Conservation (phyloP, 2,113 vertebrate genomes). For the Heloderma charlesbogerti region DNA sequence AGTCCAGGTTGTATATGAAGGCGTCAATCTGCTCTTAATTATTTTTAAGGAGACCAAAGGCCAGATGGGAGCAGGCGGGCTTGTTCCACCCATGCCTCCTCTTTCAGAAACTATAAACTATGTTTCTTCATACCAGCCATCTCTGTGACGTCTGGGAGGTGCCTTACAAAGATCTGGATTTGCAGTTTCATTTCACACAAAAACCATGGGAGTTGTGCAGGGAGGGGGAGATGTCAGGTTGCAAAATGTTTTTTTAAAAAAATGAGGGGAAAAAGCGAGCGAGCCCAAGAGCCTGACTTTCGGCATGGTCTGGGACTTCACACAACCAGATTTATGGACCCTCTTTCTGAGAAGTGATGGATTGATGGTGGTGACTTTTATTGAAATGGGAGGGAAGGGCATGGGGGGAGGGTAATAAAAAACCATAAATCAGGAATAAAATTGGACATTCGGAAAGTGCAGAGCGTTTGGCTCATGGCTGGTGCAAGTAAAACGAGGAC, state of each 20-base stretch:
- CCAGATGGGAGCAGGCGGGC: slow-evolving; percentile 1
- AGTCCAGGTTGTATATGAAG: background rate
- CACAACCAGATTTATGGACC: slow-evolving; percentile 22
- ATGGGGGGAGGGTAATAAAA: background rate
- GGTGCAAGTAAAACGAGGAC: background rate
- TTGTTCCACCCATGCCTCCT: accelerated
- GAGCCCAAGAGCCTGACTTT: background rate
- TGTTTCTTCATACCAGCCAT: slow-evolving; percentile 31
- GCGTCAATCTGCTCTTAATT: slow-evolving; percentile 27
- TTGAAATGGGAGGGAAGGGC: slow-evolving; percentile 2
- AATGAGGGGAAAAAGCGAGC: background rate
- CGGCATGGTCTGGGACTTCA: background rate
- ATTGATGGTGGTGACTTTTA: slow-evolving; percentile 50
- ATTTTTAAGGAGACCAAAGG: background rate
- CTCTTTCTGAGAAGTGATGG: slow-evolving; percentile 35
- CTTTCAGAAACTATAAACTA: slow-evolving; percentile 22
- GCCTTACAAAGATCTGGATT: slow-evolving; percentile 41
- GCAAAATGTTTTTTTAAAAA: slow-evolving; percentile 32
- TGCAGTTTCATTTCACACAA: slow-evolving; percentile 35
- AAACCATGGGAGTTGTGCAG: background rate
- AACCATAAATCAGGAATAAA: slow-evolving; percentile 37
- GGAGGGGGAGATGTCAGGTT: slow-evolving; percentile 39
- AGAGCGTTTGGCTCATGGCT: accelerated
- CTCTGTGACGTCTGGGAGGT: slow-evolving; percentile 34
- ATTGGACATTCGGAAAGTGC: background rate